A percentile compares a stretch with the other conserved stretches of the same genome.
phyloP scores from a whole-genome alignment of 2,888 invertebrate genomes.

The Acanthosepion pharaonis region DNA sequence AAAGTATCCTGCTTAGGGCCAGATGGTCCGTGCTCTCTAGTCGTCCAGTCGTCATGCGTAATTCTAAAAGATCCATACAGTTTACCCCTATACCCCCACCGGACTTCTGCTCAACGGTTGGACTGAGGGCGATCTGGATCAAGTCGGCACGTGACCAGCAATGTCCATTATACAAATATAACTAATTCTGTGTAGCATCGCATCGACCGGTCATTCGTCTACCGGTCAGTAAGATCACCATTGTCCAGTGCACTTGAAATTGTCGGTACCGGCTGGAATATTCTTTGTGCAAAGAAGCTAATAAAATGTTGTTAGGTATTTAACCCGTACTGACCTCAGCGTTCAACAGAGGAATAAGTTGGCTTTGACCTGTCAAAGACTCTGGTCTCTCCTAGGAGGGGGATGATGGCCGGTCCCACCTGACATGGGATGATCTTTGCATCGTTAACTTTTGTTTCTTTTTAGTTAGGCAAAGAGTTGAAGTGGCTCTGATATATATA shows the following conservation, averaged over 20 bases:
- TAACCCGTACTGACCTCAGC: not conserved
- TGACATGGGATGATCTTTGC: not conserved
- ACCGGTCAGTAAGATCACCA: not conserved
- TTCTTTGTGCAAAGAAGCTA: conserved; percentile 11
- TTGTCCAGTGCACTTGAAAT: not conserved
- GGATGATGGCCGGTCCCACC: not conserved
- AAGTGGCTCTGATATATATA: not conserved
- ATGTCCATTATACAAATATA: conserved; percentile 23
- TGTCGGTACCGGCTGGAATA: not conserved
- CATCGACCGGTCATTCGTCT: not conserved
- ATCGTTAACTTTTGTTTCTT: not conserved
- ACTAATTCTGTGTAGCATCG: not conserved
- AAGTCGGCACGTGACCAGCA: not conserved
- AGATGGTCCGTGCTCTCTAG: not conserved
- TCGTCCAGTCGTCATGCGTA: not conserved
- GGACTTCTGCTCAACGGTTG: not conserved
- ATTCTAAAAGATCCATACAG: not conserved
- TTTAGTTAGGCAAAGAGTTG: not conserved
- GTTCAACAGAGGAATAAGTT: not conserved
- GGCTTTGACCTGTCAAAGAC: not conserved
- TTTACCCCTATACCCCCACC: accelerated
- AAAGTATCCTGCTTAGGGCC: not conserved
- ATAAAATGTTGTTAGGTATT: conserved; percentile 33
- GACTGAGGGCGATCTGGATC: not conserved
- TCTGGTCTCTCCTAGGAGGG: not conserved